Conservation (phyloP, 2,888 invertebrate genomes). For the Eupithecia inturbata region DNA sequence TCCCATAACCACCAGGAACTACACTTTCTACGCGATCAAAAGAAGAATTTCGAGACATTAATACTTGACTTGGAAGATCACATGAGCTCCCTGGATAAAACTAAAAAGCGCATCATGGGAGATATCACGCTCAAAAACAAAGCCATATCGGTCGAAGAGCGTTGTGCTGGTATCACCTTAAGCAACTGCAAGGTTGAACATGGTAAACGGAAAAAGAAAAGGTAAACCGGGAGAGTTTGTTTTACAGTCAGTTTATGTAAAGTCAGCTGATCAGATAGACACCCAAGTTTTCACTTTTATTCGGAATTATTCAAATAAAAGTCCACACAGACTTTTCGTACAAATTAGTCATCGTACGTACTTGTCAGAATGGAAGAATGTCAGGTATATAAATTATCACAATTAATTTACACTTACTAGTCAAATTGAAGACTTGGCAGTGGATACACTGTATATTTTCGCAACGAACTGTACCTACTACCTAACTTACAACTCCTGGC, state of each 20-base stretch:
- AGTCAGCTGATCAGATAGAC: no score
- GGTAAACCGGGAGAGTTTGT: constrained; percentile 41
- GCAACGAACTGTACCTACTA: neutral
- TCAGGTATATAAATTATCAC: no score
- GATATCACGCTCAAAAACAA: constrained; percentile 65
- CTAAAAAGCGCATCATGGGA: constrained; percentile 59
- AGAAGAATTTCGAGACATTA: constrained; percentile 66
- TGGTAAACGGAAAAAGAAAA: constrained; percentile 59
- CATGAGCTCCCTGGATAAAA: constrained; percentile 55
- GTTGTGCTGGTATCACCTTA: constrained; percentile 51
- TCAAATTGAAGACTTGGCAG: no score
- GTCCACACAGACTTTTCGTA: no score
- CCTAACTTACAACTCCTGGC: neutral
- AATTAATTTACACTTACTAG: neutral
- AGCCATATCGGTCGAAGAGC: constrained; percentile 65
- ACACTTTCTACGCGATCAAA: constrained; percentile 66
- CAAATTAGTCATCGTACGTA: no score
- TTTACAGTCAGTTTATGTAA: no score
- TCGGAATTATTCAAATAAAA: no score
- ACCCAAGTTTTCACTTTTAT: no score
- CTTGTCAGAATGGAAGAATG: no score
- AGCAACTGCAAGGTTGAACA: constrained; percentile 37
- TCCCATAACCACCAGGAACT: constrained; percentile 59
- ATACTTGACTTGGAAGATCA: constrained; percentile 59
- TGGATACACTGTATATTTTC: no score